These are phyloP conservation scores for Bryconaethiops microstoma DNA, from an alignment of 2,797 vertebrate species.

Conservation along the genomic window DNA sequence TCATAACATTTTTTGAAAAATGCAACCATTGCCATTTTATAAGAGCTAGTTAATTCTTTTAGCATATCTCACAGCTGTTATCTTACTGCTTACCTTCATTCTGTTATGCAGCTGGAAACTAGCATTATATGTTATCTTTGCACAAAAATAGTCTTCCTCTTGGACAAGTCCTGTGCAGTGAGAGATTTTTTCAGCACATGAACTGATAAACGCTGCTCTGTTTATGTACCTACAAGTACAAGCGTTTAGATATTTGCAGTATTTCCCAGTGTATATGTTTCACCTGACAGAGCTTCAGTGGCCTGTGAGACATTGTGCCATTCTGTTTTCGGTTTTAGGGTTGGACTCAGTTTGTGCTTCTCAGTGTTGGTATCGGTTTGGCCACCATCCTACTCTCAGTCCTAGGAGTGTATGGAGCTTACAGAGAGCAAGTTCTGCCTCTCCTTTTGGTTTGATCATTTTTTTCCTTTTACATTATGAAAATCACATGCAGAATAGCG, in stretches of 20 bases:
- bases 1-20: not conserved
- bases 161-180: not conserved
- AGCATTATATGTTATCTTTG: not conserved
- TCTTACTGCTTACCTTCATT: not conserved
- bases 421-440: slow-evolving; percentile 23
- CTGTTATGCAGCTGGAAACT: not conserved
- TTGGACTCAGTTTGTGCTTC: slow-evolving; percentile 20
- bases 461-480: not conserved
- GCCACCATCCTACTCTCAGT: slow-evolving; percentile 42
- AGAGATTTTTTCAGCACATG: not conserved
- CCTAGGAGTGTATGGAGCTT: slow-evolving; percentile 47
- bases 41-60: not conserved
- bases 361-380: slow-evolving; percentile 42
- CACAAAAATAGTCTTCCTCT: not conserved
- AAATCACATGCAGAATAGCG: not conserved
- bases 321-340: slow-evolving; percentile 15
- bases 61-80: not conserved
- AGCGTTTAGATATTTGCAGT: not conserved
- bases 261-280: not conserved
- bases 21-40: no score
- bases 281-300: not conserved
- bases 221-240: not conserved
- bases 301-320: not conserved
- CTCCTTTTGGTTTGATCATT: slow-evolving; percentile 37
- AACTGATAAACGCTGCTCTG: not conserved